Percentiles rank a stretch among this genome's conserved stretches.
These are phyloP conservation scores for Peromyscus leucopus DNA, from an alignment of 2,113 vertebrate species.

Conservation along the genomic window DNA sequence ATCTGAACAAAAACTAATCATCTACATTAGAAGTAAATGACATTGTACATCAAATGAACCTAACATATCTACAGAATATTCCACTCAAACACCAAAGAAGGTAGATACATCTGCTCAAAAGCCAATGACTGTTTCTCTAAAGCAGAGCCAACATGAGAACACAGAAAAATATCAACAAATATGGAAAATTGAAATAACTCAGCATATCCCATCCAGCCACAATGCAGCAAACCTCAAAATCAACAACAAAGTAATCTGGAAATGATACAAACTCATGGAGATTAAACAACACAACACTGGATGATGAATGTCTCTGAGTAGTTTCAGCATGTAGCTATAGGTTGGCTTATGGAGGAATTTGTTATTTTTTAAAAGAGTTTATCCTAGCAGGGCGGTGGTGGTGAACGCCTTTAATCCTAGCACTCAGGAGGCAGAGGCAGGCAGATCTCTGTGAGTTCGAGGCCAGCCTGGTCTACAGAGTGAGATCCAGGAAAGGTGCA, in stretches of 20 bases:
- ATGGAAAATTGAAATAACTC: neutral
- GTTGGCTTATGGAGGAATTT: neutral
- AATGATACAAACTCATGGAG: neutral
- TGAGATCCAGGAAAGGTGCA: too few species aligned
- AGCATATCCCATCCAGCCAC: neutral
- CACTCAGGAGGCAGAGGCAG: too few species aligned
- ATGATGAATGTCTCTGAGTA: neutral
- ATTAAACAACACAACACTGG: neutral
- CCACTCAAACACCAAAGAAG: neutral
- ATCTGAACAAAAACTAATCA: neutral
- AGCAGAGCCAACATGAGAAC: neutral
- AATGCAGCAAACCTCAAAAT: neutral
- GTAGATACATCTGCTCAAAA: neutral
- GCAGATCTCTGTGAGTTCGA: too few species aligned
- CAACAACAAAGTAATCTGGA: neutral
- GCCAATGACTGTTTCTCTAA: neutral
- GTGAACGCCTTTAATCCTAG: too few species aligned
- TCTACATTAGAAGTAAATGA: neutral
- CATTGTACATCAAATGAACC: neutral
- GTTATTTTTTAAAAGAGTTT: neutral
- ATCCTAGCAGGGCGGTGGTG: neutral
- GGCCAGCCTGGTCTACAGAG: too few species aligned
- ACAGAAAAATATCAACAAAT: neutral
- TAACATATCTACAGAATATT: neutral
- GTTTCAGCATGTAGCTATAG: neutral